Conservation (phyloP, 2,113 vertebrate genomes). For the Cyphomyrus discorhynchus region DNA sequence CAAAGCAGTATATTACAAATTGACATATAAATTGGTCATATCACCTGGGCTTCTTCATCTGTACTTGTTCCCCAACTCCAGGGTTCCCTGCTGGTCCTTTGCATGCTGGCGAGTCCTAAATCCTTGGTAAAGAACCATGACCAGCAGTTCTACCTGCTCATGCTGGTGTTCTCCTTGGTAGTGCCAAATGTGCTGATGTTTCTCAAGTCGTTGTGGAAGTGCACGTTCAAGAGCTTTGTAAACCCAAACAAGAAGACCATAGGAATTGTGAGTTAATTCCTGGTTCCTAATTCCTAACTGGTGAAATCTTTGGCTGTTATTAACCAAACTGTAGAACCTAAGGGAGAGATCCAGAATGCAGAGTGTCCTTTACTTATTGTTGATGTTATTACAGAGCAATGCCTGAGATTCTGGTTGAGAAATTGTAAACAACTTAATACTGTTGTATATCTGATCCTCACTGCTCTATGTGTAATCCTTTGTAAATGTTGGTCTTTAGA, state of each 20-base stretch:
- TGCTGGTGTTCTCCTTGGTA: constrained; percentile 58
- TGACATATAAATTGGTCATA: not conserved
- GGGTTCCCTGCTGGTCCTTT: constrained; percentile 57
- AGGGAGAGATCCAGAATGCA: not conserved
- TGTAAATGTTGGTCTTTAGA: not conserved
- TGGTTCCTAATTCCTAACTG: not conserved
- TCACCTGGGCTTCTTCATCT: not conserved
- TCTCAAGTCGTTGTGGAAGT: constrained; percentile 62
- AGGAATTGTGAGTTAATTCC: constrained; percentile 46
- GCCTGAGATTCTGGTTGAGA: not conserved
- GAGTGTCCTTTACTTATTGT: not conserved
- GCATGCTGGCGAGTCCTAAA: constrained; percentile 45
- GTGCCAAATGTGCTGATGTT: constrained; percentile 64
- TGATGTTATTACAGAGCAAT: not conserved
- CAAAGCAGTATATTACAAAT: not conserved
- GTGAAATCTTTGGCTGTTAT: not conserved
- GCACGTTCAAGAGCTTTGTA: constrained; percentile 60
- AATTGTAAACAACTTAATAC: not conserved
- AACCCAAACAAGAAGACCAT: constrained; percentile 51
- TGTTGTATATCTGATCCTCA: not conserved
- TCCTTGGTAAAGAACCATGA: constrained; percentile 40
- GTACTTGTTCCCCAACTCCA: constrained; percentile 26
- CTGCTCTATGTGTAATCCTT: not conserved
- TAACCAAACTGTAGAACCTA: not conserved
- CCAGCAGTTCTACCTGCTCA: constrained; percentile 59